Percentiles rank a stretch among this genome's conserved stretches.
These are phyloP conservation scores for Zoanthus sansibaricus DNA, from an alignment of 92 coral and sea anemone species.

Conservation along the genomic window DNA sequence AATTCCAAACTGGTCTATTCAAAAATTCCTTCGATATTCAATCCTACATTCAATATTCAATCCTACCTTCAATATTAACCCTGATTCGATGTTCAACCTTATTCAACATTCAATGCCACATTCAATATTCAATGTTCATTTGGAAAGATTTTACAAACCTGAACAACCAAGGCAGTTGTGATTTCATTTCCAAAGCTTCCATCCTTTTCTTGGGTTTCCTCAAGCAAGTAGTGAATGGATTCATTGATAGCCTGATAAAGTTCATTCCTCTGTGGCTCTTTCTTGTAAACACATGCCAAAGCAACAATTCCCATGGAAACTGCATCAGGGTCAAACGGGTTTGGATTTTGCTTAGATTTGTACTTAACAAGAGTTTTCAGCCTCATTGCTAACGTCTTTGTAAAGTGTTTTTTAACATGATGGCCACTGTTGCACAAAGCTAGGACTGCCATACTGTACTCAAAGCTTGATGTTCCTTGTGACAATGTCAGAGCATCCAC, in stretches of 20 bases:
- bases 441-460: slow-evolving; percentile 8
- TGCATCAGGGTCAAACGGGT: slow-evolving; percentile 1
- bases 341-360: neutral
- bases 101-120: no score
- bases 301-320: slow-evolving; percentile 15
- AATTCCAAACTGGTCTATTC: no score
- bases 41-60: no score
- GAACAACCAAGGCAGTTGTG: slow-evolving; percentile 34
- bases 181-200: slow-evolving; percentile 46
- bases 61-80: no score
- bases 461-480: neutral
- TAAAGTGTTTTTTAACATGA: neutral
- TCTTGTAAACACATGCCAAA: slow-evolving; percentile 26
- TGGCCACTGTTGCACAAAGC: slow-evolving; percentile 36
- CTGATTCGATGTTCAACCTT: no score
- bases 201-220: neutral
- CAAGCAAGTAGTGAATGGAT: neutral
- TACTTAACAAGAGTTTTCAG: neutral
- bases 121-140: no score
- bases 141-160: neutral
- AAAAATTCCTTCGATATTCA: no score
- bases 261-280: neutral
- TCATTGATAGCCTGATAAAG: neutral
- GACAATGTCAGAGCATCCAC: neutral
- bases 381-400: neutral